Evolutionary conservation across 1,140 invertebrate species (phyloP), one percentile per base, ranked within the genome.

Genomic region (Drosophila albomicans): DNA sequence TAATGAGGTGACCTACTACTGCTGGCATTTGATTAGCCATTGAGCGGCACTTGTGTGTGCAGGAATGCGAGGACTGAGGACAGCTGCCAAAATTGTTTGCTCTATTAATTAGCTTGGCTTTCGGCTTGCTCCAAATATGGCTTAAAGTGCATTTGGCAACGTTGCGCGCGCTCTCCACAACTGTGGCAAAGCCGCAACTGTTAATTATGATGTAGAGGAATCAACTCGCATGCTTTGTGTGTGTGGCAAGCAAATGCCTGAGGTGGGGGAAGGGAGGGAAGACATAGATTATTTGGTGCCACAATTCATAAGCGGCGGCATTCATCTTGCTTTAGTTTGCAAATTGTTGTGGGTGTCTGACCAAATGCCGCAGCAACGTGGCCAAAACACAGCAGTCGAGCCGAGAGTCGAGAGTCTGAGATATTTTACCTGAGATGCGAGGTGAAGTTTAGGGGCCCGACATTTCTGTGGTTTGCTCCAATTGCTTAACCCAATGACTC

Each of bases 401-500:
- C 20, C 20, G 20, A 20, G 16, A 16, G 16, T 16, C 16, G 20
- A 11, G 10, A 43, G 35, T 46, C 41, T 25, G 20, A 46, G 35
- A 4, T 49, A 28, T 49, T 49, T 54, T 54, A 54, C 51, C 25
- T 30, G 35, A 25, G 8, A 11, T 3, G 3, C 11, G 45, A 15
- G 35, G 3, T 6, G 13, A 32, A 25, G 35, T 30, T 30, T 35
- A 52, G 2, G 6, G 1, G 5, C 15, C 41, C 56, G 57, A 67
- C 65, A 67, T 67, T 57, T 20, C 30, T 65, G 63, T 52, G 63
- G 63, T 65, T 46, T 58, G 30, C 65, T 65, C 41, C 46, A 68
- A 51, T 68, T 62, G 49, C 67, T 56, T 63, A 57, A 64, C 51
- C 68, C 59, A 64, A 71, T 71, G 68, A 71, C 68, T 71, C 68